Conservation (phyloP, 1,140 invertebrate genomes). For the Ericerus pela region DNA sequence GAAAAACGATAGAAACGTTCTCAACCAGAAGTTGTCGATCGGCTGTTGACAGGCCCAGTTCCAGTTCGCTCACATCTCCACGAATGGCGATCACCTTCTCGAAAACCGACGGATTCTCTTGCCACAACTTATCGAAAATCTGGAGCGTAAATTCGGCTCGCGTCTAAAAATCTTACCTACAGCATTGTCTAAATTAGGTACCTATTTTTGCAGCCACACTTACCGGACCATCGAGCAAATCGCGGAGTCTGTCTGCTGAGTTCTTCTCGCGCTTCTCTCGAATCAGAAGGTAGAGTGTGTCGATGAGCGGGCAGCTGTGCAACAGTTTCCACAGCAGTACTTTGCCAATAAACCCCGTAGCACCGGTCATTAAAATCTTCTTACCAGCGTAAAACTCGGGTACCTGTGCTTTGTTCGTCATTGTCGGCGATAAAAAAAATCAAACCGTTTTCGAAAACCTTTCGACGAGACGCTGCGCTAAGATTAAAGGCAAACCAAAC, state of each 20-base stretch:
- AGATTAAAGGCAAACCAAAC: no score
- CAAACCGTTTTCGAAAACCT: no score
- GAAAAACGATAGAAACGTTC: constrained; percentile 65
- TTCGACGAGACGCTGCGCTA: no score
- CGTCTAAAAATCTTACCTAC: not conserved
- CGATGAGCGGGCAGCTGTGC: constrained; percentile 43
- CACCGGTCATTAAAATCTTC: constrained; percentile 17
- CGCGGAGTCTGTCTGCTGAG: no score
- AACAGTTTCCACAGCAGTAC: constrained; percentile 44
- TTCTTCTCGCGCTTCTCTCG: constrained; percentile 62
- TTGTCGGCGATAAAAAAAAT: no score
- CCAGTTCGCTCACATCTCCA: constrained; percentile 47
- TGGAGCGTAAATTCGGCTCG: constrained; percentile 25
- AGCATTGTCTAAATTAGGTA: constrained; percentile 29
- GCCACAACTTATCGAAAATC: constrained; percentile 54
- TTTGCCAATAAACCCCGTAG: constrained; percentile 16
- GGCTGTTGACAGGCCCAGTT: constrained; percentile 44
- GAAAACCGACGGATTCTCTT: constrained; percentile 44
- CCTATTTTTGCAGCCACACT: no score
- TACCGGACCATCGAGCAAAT: no score
- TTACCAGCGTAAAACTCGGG: constrained; percentile 9
- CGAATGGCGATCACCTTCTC: constrained; percentile 61
- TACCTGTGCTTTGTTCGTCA: not conserved
- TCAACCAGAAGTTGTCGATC: constrained; percentile 38
- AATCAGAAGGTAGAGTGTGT: constrained; percentile 61